These are phyloP conservation scores for Myotis daubentonii DNA, from an alignment of 2,797 vertebrate genomes.

Conservation along the genomic window DNA sequence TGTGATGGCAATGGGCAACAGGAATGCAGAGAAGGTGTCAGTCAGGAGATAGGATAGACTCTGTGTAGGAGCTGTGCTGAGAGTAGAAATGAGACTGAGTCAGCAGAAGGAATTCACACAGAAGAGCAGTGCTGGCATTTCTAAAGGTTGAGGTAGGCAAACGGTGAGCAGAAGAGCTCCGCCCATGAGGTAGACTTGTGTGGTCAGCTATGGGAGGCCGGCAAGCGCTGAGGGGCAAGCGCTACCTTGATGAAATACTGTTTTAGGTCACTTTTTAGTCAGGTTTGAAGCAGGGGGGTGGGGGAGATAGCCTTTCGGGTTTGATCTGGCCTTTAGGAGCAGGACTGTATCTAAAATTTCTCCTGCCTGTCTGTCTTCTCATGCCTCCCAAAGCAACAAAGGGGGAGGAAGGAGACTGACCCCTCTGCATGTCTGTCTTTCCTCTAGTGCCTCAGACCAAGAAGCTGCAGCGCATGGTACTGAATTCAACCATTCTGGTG, in stretches of 20 bases:
- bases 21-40: neutral
- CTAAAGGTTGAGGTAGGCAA: neutral
- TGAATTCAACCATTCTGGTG: neutral
- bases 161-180: neutral
- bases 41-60: neutral
- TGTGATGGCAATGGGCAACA: neutral
- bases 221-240: neutral
- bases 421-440: neutral
- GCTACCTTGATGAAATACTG: neutral
- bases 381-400: neutral
- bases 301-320: neutral
- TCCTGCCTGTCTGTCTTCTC: neutral
- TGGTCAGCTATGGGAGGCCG: no score
- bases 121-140: neutral
- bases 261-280: neutral
- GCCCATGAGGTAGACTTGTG: neutral
- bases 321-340: neutral
- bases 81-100: neutral
- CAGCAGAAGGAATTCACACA: neutral
- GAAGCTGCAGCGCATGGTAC: neutral
- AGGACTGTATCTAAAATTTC: neutral
- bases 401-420: neutral
- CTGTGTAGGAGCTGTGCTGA: no score
- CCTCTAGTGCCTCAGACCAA: constrained; percentile 25
- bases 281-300: neutral